Conservation (phyloP, 37 sponge, comb jelly and placozoan genomes). For the Chondrosia reniformis region DNA sequence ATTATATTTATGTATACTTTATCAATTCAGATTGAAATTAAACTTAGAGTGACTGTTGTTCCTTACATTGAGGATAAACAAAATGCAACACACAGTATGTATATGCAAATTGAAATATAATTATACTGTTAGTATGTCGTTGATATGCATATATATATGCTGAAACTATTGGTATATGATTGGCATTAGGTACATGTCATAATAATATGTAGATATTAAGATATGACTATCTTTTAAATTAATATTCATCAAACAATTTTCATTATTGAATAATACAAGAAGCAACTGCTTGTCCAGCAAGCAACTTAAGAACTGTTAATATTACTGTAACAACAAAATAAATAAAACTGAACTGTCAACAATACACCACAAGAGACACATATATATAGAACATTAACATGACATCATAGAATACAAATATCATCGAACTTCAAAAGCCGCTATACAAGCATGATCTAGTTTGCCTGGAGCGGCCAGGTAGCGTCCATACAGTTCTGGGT, state of each 20-base stretch:
- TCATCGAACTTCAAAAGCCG: conserved; percentile 59
- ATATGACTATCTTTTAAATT: no score
- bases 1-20: background rate
- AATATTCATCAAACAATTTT: no score
- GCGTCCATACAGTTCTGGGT: conserved; percentile 59
- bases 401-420: background rate
- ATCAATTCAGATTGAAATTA: background rate
- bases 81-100: conserved; percentile 5
- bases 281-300: no score
- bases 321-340: background rate
- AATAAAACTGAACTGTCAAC: conserved; percentile 14
- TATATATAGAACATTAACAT: background rate
- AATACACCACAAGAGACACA: background rate
- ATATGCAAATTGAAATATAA: background rate
- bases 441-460: conserved; percentile 82
- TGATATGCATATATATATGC: no score
- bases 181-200: no score
- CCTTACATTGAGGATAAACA: background rate
- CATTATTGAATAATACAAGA: no score
- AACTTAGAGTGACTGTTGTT: background rate
- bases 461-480: conserved; percentile 53
- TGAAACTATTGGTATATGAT: no score
- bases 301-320: background rate
- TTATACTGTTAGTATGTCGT: no score
- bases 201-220: no score